phyloP scores from a whole-genome alignment of 2,113 vertebrate species.

The Equus quagga region DNA sequence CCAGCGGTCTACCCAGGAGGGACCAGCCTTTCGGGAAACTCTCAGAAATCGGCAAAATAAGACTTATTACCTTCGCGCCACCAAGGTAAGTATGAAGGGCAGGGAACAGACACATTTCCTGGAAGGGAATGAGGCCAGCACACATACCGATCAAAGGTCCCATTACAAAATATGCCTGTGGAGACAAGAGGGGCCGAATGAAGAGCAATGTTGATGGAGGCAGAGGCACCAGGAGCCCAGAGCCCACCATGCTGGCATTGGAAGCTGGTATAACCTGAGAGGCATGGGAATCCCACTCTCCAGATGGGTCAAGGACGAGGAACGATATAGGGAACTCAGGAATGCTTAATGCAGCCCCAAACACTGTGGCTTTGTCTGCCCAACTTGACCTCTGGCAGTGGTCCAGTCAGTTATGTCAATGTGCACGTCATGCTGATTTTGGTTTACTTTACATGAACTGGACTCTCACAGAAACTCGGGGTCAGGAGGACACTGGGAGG shows the following conservation, averaged over 20 bases:
- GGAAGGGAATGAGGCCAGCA: constrained; percentile 96
- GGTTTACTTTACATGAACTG: background rate
- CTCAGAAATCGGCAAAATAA: background rate
- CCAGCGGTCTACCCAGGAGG: background rate
- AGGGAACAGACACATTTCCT: constrained; percentile 95
- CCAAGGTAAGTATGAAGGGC: constrained; percentile 95
- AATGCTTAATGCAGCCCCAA: background rate
- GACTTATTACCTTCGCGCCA: constrained; percentile 88
- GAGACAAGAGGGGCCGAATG: background rate
- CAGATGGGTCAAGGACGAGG: background rate
- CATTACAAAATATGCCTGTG: constrained; percentile 93
- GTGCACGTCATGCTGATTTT: background rate
- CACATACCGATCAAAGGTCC: constrained; percentile 92
- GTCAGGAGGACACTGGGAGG: background rate
- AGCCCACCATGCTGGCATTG: background rate
- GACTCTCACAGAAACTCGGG: background rate
- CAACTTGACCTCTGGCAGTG: background rate
- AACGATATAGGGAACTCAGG: background rate
- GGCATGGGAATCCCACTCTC: background rate
- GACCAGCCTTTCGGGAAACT: background rate
- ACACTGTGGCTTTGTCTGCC: background rate
- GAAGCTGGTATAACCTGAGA: background rate
- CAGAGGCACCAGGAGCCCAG: background rate
- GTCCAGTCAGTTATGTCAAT: background rate
- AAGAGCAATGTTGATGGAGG: background rate